Evolutionary conservation across 2,888 invertebrate species (phyloP).

Genomic region (Onthophagus sagittarius): DNA sequence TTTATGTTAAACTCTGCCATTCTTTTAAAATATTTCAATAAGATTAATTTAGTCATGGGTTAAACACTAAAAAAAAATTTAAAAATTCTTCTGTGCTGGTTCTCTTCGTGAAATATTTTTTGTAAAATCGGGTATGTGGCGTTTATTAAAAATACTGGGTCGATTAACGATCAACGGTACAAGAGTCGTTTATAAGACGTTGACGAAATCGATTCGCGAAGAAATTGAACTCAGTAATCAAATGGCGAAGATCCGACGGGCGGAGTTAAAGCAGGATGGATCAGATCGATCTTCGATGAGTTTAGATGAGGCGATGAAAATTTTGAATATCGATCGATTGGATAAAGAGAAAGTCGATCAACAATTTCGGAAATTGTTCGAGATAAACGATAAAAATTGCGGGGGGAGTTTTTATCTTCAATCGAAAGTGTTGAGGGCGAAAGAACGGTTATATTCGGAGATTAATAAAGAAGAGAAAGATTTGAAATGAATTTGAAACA

Average conservation of each 20-base stretch:
- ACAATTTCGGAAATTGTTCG: conserved; percentile 80
- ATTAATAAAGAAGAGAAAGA: conserved; percentile 37
- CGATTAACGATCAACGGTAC: conserved; percentile 19
- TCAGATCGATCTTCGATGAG: conserved; percentile 23
- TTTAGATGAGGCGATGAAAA: conserved; percentile 78
- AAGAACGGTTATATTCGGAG: conserved; percentile 77
- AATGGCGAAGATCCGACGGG: conserved; percentile 57
- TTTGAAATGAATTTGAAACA: background rate
- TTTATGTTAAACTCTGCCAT: no score
- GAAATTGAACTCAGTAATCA: conserved; percentile 78
- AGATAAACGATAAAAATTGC: conserved; percentile 80
- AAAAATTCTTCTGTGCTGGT: background rate
- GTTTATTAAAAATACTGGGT: background rate
- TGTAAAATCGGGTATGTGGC: background rate
- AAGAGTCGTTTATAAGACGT: conserved; percentile 30
- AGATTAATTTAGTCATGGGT: no score
- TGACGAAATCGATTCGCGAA: conserved; percentile 64
- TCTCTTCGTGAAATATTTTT: background rate
- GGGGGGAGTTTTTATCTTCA: conserved; percentile 95
- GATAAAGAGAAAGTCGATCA: conserved; percentile 62
- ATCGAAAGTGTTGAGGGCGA: conserved; percentile 88
- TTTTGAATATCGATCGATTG: conserved; percentile 74
- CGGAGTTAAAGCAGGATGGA: conserved; percentile 13
- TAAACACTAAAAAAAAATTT: background rate
- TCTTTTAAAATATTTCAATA: no score